phyloP scores from a whole-genome alignment of 2,113 vertebrate species.

The Orcinus orca region DNA sequence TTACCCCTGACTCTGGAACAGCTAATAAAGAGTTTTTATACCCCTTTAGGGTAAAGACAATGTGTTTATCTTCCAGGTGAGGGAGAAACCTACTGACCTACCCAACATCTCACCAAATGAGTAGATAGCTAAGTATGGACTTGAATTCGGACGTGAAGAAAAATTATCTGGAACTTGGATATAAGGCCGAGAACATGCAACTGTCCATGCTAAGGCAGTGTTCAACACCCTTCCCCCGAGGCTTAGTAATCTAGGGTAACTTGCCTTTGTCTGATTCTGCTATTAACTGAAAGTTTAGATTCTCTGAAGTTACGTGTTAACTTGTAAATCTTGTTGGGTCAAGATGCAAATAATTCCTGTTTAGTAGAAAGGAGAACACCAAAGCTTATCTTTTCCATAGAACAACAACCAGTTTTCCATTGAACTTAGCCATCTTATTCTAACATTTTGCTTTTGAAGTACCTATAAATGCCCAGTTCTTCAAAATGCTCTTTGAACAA shows the following conservation, averaged over 20 bases:
- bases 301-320: background rate
- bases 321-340: background rate
- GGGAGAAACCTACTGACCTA: background rate
- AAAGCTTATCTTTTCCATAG: background rate
- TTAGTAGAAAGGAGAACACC: background rate
- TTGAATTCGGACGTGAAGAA: background rate
- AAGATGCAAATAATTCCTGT: background rate
- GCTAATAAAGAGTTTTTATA: background rate
- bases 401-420: background rate
- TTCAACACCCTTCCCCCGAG: background rate
- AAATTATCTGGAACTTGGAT: background rate
- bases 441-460: background rate
- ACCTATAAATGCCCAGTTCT: background rate
- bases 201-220: background rate
- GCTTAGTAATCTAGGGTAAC: background rate
- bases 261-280: background rate
- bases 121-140: background rate
- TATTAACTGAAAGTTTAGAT: background rate
- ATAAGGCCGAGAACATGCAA: background rate
- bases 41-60: background rate
- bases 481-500: constrained; percentile 26
- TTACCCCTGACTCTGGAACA: background rate
- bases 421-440: background rate
- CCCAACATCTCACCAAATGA: background rate
- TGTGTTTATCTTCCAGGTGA: background rate